Conservation (phyloP, 2,888 invertebrate species). For the Leptogaster cylindrica region DNA sequence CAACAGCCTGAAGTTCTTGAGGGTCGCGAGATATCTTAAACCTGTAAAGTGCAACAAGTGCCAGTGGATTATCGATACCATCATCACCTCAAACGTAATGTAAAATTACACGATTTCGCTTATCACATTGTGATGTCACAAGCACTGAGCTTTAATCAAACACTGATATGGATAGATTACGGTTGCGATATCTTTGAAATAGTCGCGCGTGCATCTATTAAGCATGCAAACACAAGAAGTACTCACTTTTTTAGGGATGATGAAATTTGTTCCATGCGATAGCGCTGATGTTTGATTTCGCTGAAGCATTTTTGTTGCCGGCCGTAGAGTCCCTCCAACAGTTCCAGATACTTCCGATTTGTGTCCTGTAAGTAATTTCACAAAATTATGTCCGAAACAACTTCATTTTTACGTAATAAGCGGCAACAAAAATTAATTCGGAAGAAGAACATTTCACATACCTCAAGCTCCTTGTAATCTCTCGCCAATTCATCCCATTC, state of each 20-base stretch:
- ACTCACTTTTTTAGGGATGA: slow-evolving; percentile 82
- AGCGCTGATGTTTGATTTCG: slow-evolving; percentile 89
- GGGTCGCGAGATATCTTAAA: slow-evolving; percentile 54
- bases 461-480: slow-evolving; percentile 84
- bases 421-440: slow-evolving; percentile 28
- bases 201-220: too few species aligned
- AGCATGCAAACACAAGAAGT: background rate
- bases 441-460: slow-evolving; percentile 57
- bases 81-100: background rate
- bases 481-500: slow-evolving; percentile 81
- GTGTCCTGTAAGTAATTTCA: slow-evolving; percentile 71
- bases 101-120: too few species aligned
- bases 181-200: too few species aligned
- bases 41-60: slow-evolving; percentile 50
- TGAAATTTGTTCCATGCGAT: slow-evolving; percentile 82
- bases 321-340: slow-evolving; percentile 83
- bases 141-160: too few species aligned
- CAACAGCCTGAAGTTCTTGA: slow-evolving; percentile 67
- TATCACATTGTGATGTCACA: too few species aligned
- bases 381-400: slow-evolving; percentile 45
- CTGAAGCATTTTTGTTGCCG: slow-evolving; percentile 87
- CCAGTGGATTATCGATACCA: too few species aligned
- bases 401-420: slow-evolving; percentile 1
- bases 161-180: too few species aligned
- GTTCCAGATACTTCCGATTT: slow-evolving; percentile 83